Percentiles rank a stretch among this genome's conserved stretches.
Evolutionary conservation across 2,888 invertebrate species (phyloP).

Genomic region (Helobdella robusta): DNA sequence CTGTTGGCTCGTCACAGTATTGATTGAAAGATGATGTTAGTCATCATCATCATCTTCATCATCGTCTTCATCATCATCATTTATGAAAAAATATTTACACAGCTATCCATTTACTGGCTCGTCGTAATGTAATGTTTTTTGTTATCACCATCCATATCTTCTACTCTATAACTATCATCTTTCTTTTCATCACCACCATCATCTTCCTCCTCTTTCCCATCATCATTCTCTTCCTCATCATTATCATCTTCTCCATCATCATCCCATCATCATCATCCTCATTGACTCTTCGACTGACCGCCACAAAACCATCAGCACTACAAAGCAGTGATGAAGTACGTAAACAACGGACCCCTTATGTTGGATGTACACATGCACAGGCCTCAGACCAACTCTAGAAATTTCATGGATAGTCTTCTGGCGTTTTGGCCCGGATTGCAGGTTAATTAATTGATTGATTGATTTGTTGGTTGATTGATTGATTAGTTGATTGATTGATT

Average conservation of each 20-base stretch:
- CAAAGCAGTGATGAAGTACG: constrained; percentile 90
- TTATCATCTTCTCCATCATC: background rate
- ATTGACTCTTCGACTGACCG: no score
- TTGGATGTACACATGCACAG: constrained; percentile 89
- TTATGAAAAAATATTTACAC: no score
- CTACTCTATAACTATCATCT: background rate
- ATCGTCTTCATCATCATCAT: no score
- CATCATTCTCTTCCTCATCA: constrained; percentile 1
- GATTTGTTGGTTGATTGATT: background rate
- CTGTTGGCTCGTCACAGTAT: no score
- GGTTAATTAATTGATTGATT: constrained; percentile 51
- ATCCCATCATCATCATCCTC: background rate
- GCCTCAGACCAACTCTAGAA: constrained; percentile 82
- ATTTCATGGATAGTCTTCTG: constrained; percentile 91
- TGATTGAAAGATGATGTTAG: no score
- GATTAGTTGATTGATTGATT: constrained; percentile 2
- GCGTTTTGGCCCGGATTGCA: constrained; percentile 98
- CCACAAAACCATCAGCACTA: no score
- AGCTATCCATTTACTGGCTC: no score
- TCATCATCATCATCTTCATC: no score
- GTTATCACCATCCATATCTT: no score
- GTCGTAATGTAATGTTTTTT: no score
- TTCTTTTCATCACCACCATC: background rate
- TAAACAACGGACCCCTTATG: constrained; percentile 86
- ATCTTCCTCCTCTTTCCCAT: background rate